Conservation (phyloP, 2,113 vertebrate genomes). For the Axis porcinus region DNA sequence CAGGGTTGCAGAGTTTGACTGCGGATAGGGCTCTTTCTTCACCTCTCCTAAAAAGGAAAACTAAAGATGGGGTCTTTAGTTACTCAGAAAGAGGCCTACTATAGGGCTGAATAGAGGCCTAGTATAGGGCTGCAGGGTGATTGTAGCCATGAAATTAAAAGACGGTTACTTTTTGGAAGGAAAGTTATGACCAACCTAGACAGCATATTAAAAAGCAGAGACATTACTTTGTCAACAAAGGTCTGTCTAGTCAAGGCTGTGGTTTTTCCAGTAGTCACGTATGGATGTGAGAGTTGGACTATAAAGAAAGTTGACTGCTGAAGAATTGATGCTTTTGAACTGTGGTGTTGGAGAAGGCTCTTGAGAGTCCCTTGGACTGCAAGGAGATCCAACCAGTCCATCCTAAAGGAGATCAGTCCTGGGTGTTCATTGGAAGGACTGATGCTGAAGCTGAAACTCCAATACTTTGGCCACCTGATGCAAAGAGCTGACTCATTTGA, state of each 20-base stretch:
- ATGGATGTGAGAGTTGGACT: not conserved
- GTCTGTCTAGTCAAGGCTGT: not conserved
- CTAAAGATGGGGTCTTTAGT: not conserved
- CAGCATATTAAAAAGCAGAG: not conserved
- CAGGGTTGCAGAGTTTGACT: not conserved
- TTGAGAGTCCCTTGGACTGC: not conserved
- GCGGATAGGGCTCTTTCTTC: not conserved
- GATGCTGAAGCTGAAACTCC: not conserved
- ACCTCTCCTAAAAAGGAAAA: not conserved
- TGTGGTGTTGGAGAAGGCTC: not conserved
- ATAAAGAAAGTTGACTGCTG: fast-evolving
- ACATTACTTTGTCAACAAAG: not conserved
- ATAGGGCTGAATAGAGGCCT: not conserved
- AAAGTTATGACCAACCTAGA: not conserved
- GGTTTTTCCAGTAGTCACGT: not conserved
- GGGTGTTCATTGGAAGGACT: not conserved
- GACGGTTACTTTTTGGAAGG: not conserved
- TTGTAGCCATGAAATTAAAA: not conserved
- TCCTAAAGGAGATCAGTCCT: not conserved
- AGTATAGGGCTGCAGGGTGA: not conserved
- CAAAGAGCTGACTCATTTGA: not conserved
- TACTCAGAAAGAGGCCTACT: not conserved
- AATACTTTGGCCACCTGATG: not conserved
- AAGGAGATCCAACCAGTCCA: not conserved
- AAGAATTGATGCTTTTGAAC: not conserved